Conservation (phyloP, 1,140 invertebrate species). For the Trinorchestia longiramus region DNA sequence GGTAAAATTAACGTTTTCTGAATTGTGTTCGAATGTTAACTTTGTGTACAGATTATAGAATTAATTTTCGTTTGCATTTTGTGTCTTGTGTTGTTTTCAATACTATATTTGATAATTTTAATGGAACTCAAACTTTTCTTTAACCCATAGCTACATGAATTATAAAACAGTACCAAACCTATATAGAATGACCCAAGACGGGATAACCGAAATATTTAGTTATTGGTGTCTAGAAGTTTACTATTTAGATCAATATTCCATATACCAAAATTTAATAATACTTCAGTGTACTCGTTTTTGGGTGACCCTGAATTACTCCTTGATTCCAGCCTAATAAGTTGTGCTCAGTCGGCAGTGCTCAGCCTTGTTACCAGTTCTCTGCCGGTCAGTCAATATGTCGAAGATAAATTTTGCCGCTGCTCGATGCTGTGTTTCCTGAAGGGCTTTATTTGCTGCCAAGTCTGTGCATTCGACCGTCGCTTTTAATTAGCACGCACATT, state of each 20-base stretch:
- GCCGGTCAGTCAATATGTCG: background rate
- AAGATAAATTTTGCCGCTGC: background rate
- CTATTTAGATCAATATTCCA: too few species aligned
- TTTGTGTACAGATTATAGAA: background rate
- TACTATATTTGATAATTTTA: background rate
- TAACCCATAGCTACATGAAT: too few species aligned
- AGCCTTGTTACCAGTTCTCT: background rate
- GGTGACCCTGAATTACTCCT: too few species aligned
- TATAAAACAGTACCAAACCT: too few species aligned
- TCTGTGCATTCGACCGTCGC: background rate
- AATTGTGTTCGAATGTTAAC: background rate
- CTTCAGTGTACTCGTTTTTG: too few species aligned
- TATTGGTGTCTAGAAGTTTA: too few species aligned
- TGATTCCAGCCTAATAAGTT: background rate
- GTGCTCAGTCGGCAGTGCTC: background rate
- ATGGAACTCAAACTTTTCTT: background rate
- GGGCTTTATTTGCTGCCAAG: constrained; percentile 21
- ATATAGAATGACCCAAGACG: too few species aligned
- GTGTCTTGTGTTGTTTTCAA: background rate
- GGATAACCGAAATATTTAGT: too few species aligned
- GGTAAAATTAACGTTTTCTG: background rate
- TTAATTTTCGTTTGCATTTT: background rate
- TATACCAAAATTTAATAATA: too few species aligned
- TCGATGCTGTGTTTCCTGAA: background rate
- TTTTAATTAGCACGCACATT: background rate